Base-by-base conservation (phyloP, 2,797 vertebrate genomes). In the Psittacula derbiana region DNA sequence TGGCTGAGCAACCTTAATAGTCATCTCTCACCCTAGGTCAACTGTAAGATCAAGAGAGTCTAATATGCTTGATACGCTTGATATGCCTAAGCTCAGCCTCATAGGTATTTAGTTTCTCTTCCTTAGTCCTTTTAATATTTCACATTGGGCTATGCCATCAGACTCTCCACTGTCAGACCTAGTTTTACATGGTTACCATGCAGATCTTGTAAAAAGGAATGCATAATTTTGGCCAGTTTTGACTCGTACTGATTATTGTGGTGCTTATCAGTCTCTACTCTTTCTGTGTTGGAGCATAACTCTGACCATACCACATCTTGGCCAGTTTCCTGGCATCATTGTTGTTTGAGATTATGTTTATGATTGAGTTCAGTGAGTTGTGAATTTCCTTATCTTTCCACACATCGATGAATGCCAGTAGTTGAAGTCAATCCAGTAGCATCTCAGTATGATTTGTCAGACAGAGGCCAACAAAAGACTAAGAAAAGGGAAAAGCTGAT, bases 321-420 rank as follows among this genome's bases (percentile, higher is more conserved):
- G 89, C 75, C 41, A 50, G 64, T 80, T 88, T 83, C 92, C 92
- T 79, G 62, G 36, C 5, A 6, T 62, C 88, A 49, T 43, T 93
- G 71, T 91, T 92, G 61, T 67, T 92, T 78, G 69, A 93, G 84
- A 80, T 93, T 88, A 86, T 44, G 47, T 87, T 96, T 92, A 47
- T 55, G 58, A 92, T 43, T 46, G 72, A 85, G 67, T 86, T 93
- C 75, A 89, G 80, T 1, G 8, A 92, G 81, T 81, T 70, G 75
- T 89, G 30, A 65, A 66, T 92, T 87, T 92, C 91, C 69, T 95
- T 89, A 86, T 93, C 81, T 92, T 52, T 91, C 76, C 53, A 84
- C 72, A 28, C 8, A 5, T 88, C 80, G 53, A 46, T 44, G 69
- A 81, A 71, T 74, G 58, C 38, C 81, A 74, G 65, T 3, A 16